Base-by-base conservation (phyloP, 2,888 invertebrate genomes). In the Acrobeloides nanus region DNA sequence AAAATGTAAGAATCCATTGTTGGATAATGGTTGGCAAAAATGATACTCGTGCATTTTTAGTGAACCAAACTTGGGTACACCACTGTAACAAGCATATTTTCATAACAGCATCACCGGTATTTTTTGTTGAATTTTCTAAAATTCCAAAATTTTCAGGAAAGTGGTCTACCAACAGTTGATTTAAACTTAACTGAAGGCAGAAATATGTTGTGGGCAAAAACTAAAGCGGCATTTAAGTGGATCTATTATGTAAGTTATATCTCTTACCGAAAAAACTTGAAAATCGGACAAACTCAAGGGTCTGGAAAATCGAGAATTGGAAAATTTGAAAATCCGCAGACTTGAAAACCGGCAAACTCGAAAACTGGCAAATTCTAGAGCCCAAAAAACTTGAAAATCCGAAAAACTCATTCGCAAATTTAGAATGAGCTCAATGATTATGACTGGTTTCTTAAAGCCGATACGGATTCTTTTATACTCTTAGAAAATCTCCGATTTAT, bases 1-100 rank as follows among this genome's bases (percentile, higher is more conserved):
- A n/a, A n/a, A n/a, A n/a, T 64, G 86, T 95, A 24, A 81, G 86
- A 42, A 84, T 95, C 0, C 79, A 95, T 0, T 95, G 95, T 74
- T 95, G 93, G 93, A 81, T 95, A 31, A 87, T 95, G 88, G 95
- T 95, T n/a, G n/a, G n/a, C n/a, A n/a, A n/a, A n/a, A n/a, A n/a
- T n/a, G n/a, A n/a, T n/a, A 38, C 31, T 23, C 34, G 42, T n/a
- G 93, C 92, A 0, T 81, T 45, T 5, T 21, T 24, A 18, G 47
- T 46, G 4, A 46, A 46, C 27, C 6, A 21, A 17, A 47, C 47
- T 15, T 47, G 47, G 47, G 47, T 24, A 29, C 15, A 29, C 6
- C 48, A 40, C 15, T 46, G 46, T 23, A 46, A 48, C n/a, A 53
- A 46, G 27, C 38, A 50, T 34, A 31, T 51, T 23, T 47, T 47